Percentiles rank a stretch among this genome's conserved stretches.
Evolutionary conservation across 2,888 invertebrate species (phyloP).

Genomic region (Dynastes tityus): DNA sequence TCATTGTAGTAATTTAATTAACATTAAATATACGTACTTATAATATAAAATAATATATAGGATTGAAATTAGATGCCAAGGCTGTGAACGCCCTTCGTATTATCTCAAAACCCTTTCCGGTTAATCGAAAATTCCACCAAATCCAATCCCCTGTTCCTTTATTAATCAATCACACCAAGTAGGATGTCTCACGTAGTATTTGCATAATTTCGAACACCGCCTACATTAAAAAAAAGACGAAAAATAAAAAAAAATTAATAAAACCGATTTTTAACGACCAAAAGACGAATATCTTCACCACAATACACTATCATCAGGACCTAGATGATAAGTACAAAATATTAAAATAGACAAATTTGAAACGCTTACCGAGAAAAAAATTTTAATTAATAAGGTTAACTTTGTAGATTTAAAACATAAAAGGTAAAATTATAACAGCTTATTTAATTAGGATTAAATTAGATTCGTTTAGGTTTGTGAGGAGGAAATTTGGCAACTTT

Average conservation of each 20-base stretch:
- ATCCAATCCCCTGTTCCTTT: too few relatives aligned
- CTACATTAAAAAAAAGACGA: too few relatives aligned
- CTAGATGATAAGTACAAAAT: constrained; percentile 16
- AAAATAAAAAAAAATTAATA: too few relatives aligned
- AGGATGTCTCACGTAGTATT: not conserved
- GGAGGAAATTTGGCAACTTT: too few relatives aligned
- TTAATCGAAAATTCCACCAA: not conserved
- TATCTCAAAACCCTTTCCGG: not conserved
- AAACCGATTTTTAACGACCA: too few relatives aligned
- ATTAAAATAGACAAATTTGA: not conserved
- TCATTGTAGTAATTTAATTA: constrained; percentile 8
- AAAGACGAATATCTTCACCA: too few relatives aligned
- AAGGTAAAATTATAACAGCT: too few relatives aligned
- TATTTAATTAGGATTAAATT: too few relatives aligned
- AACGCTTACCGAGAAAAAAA: constrained; percentile 2
- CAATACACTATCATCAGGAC: not conserved
- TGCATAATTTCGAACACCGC: too few relatives aligned
- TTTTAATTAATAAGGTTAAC: not conserved
- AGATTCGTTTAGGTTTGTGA: too few relatives aligned
- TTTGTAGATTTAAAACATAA: not conserved
- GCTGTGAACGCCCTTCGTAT: constrained; percentile 16
- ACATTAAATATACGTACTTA: constrained; percentile 21
- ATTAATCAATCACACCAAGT: too few relatives aligned
- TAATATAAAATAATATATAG: constrained; percentile 7
- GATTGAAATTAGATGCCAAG: constrained; percentile 16